Evolutionary conservation across 2,797 vertebrate genomes (phyloP).

Genomic region (Paratrypauchen microcephalus): DNA sequence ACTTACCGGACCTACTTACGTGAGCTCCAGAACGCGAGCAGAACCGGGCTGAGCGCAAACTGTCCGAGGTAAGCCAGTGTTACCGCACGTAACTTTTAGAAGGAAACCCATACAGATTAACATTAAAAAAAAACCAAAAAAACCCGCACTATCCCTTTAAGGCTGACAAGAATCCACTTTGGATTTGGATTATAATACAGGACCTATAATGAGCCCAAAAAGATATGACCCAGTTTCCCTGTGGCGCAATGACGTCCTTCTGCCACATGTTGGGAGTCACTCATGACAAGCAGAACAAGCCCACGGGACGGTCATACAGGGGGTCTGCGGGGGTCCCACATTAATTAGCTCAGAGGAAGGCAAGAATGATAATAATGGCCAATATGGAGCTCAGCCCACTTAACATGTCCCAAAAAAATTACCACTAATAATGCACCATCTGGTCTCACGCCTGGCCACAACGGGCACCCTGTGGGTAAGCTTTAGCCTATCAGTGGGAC

Average conservation of each 20-base stretch:
- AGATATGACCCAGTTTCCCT: background rate
- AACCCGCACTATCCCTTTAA: no score
- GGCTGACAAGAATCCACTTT: no score
- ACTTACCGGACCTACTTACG: no score
- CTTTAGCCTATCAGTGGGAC: slow-evolving; percentile 11
- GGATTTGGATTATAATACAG: no score
- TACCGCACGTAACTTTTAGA: no score
- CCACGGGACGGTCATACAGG: slow-evolving; percentile 19
- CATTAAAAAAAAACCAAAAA: no score
- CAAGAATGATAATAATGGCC: slow-evolving; percentile 43
- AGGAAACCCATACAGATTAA: no score
- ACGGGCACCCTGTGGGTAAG: slow-evolving; percentile 10
- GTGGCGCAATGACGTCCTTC: background rate
- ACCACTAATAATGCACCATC: slow-evolving; percentile 40
- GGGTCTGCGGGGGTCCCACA: slow-evolving; percentile 31
- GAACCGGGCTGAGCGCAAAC: no score
- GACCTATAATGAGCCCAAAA: background rate
- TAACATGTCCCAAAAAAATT: slow-evolving; percentile 41
- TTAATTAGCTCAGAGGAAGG: slow-evolving; percentile 47
- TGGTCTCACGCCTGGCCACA: slow-evolving; percentile 28
- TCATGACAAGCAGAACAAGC: slow-evolving; percentile 33
- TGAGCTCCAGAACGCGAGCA: no score
- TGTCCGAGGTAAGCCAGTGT: no score
- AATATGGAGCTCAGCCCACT: slow-evolving; percentile 43
- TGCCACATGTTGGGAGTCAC: slow-evolving; percentile 30